Evolutionary conservation across 2,888 invertebrate genomes (phyloP).

Genomic region (Eupithecia dodoneata): DNA sequence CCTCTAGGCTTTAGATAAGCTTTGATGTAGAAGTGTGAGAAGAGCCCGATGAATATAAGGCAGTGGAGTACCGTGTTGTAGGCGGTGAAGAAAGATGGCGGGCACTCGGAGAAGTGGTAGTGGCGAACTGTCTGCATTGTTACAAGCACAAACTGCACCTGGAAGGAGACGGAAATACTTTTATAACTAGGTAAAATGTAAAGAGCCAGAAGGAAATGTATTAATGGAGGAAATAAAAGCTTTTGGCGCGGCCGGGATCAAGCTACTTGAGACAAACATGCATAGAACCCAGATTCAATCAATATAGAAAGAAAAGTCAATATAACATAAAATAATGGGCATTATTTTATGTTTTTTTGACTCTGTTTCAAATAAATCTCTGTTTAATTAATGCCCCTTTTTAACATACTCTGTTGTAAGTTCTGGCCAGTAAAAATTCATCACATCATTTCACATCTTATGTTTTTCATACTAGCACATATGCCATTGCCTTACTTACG

Average conservation of each 20-base stretch:
- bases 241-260: background rate
- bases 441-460: background rate
- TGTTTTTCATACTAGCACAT: background rate
- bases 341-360: too few relatives aligned
- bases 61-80: slow-evolving; percentile 9
- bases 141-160: slow-evolving; percentile 29
- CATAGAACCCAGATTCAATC: background rate
- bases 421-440: background rate
- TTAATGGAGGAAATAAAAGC: background rate
- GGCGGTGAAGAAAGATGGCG: slow-evolving; percentile 15
- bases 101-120: slow-evolving; percentile 41
- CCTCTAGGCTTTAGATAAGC: background rate
- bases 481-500: too few relatives aligned
- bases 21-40: slow-evolving; percentile 23
- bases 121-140: slow-evolving; percentile 29
- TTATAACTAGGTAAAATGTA: background rate
- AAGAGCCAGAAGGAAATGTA: background rate
- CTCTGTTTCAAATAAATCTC: too few relatives aligned
- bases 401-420: too few relatives aligned
- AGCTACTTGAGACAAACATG: too few relatives aligned
- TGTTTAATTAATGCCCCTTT: too few relatives aligned
- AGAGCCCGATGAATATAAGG: slow-evolving; percentile 19
- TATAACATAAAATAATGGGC: too few relatives aligned
- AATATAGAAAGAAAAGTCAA: too few relatives aligned
- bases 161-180: background rate